These are phyloP conservation scores for Dysmachus trigonus DNA, from an alignment of 2,888 invertebrate genomes.

Conservation along the genomic window DNA sequence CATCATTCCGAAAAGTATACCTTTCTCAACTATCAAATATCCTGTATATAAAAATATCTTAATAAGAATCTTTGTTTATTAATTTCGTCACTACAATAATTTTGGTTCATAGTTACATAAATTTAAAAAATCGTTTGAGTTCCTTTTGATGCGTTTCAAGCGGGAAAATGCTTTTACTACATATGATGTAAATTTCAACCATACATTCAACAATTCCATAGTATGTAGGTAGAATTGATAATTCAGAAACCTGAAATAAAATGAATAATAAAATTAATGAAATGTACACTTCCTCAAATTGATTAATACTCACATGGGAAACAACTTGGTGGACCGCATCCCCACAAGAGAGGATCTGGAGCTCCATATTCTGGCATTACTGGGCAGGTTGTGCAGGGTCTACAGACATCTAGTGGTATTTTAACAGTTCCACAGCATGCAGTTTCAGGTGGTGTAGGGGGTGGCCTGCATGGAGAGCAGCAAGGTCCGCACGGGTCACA, in stretches of 20 bases:
- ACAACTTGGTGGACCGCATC: neutral
- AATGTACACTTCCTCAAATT: neutral
- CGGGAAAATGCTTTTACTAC: neutral
- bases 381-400: neutral
- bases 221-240: neutral
- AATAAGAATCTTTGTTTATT: neutral
- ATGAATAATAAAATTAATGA: neutral
- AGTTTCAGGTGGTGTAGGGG: neutral
- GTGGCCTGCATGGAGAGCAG: neutral
- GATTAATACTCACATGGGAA: constrained; percentile 6
- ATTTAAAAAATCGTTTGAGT: neutral
- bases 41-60: too few relatives aligned
- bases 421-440: neutral
- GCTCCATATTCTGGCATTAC: neutral
- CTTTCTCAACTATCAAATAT: too few relatives aligned
- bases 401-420: neutral
- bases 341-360: neutral
- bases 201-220: neutral
- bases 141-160: neutral
- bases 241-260: neutral
- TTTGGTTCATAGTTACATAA: neutral
- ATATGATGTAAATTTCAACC: too few relatives aligned
- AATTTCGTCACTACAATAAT: neutral
- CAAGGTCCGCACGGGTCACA: neutral
- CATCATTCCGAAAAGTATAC: too few relatives aligned